Evolutionary conservation across 2,113 vertebrate genomes (phyloP).

Genomic region (Trochalopteron elliotii): DNA sequence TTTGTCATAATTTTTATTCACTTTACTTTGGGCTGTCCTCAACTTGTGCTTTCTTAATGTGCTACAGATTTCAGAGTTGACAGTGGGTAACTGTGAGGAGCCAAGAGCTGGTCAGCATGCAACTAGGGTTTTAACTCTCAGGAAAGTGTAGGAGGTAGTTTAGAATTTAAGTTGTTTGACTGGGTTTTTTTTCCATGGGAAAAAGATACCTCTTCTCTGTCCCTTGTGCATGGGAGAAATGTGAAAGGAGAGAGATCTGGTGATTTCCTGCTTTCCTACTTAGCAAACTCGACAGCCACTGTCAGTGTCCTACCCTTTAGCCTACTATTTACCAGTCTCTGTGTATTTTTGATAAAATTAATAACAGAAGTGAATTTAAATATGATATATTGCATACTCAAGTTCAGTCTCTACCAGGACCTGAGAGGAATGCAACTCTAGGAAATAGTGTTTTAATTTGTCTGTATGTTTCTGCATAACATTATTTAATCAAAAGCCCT

Average conservation of each 20-base stretch:
- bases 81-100: not conserved
- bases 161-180: not conserved
- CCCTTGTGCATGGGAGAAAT: slow-evolving; percentile 23
- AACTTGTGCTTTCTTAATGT: not conserved
- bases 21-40: not conserved
- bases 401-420: not conserved
- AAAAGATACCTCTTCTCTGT: slow-evolving; percentile 34
- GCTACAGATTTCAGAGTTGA: slow-evolving; percentile 10
- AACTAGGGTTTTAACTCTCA: slow-evolving; percentile 10
- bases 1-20: slow-evolving; percentile 1
- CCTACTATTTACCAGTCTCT: not conserved
- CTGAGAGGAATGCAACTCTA: not conserved
- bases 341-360: not conserved
- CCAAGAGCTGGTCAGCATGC: not conserved
- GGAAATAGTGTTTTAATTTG: not conserved
- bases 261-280: not conserved
- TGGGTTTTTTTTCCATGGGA: slow-evolving; percentile 31
- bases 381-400: not conserved
- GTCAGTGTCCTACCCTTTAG: not conserved
- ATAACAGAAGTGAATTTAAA: not conserved
- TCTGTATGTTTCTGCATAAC: not conserved
- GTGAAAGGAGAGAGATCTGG: not conserved
- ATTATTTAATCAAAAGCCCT: not conserved
- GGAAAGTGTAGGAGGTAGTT: slow-evolving; percentile 58
- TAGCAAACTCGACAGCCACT: not conserved